Percentiles rank a stretch among this genome's conserved stretches.
Evolutionary conservation across 1,140 invertebrate species (phyloP).

Genomic region (Atta colombica): DNA sequence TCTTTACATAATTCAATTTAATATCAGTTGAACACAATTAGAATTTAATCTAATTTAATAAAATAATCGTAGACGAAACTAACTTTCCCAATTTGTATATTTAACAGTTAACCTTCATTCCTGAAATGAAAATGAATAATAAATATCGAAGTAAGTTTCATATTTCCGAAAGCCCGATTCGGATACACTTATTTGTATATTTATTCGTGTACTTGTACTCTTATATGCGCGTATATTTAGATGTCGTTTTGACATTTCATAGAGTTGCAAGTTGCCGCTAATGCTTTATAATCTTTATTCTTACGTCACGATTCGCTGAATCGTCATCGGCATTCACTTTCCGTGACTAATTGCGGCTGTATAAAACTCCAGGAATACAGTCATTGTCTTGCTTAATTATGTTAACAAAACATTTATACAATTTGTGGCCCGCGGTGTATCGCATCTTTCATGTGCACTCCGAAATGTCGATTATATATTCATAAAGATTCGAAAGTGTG

Average conservation of each 20-base stretch:
- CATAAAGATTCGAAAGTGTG: slow-evolving; percentile 41
- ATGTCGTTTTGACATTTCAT: slow-evolving; percentile 55
- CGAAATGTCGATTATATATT: slow-evolving; percentile 19
- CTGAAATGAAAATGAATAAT: slow-evolving; percentile 11
- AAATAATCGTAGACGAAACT: background rate
- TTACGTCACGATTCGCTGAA: slow-evolving; percentile 46
- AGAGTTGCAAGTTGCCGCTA: background rate
- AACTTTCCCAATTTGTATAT: slow-evolving; percentile 19
- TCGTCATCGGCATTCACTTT: slow-evolving; percentile 51
- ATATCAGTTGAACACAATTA: background rate
- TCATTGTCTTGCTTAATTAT: slow-evolving; percentile 8
- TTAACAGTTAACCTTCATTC: background rate
- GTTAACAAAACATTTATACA: slow-evolving; percentile 26
- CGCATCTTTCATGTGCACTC: background rate
- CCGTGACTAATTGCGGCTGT: slow-evolving; percentile 51
- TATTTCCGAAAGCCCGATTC: slow-evolving; percentile 19
- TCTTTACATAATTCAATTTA: slow-evolving; percentile 7
- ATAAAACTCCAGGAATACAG: background rate
- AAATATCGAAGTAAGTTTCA: slow-evolving; percentile 4
- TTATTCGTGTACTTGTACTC: slow-evolving; percentile 12
- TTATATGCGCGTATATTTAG: slow-evolving; percentile 21
- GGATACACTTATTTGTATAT: slow-evolving; percentile 41
- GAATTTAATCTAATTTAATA: slow-evolving; percentile 23
- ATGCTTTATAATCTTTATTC: slow-evolving; percentile 42
- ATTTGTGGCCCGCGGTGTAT: background rate